phyloP scores from a whole-genome alignment of 2,797 vertebrate genomes.

The Morus bassanus region DNA sequence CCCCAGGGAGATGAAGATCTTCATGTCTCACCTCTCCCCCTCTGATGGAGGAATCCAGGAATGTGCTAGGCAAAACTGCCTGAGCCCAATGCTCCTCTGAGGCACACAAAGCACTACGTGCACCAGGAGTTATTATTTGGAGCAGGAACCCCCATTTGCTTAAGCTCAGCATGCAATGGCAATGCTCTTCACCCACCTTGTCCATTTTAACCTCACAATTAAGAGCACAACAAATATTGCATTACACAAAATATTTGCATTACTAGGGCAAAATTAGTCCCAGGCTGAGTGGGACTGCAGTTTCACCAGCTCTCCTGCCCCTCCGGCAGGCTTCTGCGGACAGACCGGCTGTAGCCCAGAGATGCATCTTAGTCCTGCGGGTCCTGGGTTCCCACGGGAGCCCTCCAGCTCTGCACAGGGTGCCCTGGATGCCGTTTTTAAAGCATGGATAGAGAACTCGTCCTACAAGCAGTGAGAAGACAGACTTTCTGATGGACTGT shows the following conservation, averaged over 20 bases:
- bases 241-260: no score
- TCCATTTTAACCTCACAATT: background rate
- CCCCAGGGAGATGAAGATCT: background rate
- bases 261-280: background rate
- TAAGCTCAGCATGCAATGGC: fast-evolving
- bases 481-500: no score
- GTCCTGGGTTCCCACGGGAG: background rate
- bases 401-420: background rate
- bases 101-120: fast-evolving
- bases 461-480: fast-evolving
- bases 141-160: background rate
- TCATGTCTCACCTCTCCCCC: background rate
- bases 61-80: fast-evolving
- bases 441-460: background rate
- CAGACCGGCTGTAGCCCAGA: background rate
- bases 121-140: fast-evolving
- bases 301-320: no score
- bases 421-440: background rate
- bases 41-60: fast-evolving
- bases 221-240: no score
- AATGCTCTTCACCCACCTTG: fast-evolving
- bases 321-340: background rate
- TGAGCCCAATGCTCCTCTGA: fast-evolving
- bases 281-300: fast-evolving
- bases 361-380: background rate